Base-by-base conservation (phyloP, 2,888 invertebrate species). In the Caenorhabditis panamensis region DNA sequence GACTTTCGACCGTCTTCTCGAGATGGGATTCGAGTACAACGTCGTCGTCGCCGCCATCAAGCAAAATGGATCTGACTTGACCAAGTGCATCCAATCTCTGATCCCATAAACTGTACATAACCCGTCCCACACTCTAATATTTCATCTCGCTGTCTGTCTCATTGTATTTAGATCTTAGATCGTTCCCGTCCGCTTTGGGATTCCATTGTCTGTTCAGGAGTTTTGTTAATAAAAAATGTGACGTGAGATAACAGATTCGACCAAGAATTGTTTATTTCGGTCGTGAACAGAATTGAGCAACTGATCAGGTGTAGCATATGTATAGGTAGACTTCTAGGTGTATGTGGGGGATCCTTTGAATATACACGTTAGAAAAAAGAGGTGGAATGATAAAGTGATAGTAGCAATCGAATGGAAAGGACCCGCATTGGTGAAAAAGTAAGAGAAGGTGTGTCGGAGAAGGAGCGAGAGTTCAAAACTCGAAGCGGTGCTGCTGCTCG, bases 21-120 rank as follows among this genome's bases (percentile, higher is more conserved):
- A 73, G 18, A 73, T 73, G 73, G 73, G 73, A 73, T 73, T 73
- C 59, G 64, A 64, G 56, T 73, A 73, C 73, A 66, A 73, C 31
- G 73, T 66, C 41, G 63, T 59, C 26, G 73, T 59, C 37, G 26
- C 37, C 9, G 59, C 59, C 26, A 31, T 73, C 58, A 66, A 56
- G 37, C n/a, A 18, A 4, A n/a, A 66, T 22, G 73, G 73, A 18
- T 56, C 64, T 18, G 37, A 56, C 18, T 49, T 73, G 20, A 47
- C 58, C 11, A 51, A 63, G 2, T 73, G 73, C 24, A 58, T 73
- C 20, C 5, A 8, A 0, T 31, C 16, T 16, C 63, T 73, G 31
- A 37, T 73, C 22, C 37, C 59, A 4, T 73, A 58, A 71, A 44
- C 20, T 47, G 56, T 54, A 49, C 24, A 51, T 22, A 28, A 31